Evolutionary conservation across 1,140 invertebrate genomes (phyloP), one percentile per base, ranked within the genome.

Genomic region (Alviniconcha marisindica): DNA sequence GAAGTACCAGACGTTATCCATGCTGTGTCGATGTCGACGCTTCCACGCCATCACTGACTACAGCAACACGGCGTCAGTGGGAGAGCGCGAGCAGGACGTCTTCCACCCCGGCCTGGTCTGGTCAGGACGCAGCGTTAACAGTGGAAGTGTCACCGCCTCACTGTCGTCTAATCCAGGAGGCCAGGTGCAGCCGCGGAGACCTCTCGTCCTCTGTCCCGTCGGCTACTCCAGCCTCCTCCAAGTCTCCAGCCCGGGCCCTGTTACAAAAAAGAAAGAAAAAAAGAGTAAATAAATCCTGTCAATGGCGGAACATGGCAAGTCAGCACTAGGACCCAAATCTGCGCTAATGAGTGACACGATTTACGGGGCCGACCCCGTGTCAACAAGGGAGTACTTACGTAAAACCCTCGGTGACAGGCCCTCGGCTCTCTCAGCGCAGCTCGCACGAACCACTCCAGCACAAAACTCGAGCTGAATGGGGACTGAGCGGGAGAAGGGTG

Each of bases 1-100:
- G 44, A 84, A 81, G 69, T 85, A 85, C 84, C 84, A 85, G 5
- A 85, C 83, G 63, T 77, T 84, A 24, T 84, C 83, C 79, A 77
- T 66, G 42, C n/a, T 44, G 36, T 56, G 71, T 33, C 71, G 71
- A 14, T 79, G 83, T n/a, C 73, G 78, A 28, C 83, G 48, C 56
- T 81, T 81, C 81, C 81, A 82, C 31, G 28, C 73, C 81, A 82
- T 82, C 44, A 48, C 44, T 48, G 44, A 10, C 5, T n/a, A n/a
- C n/a, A n/a, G n/a, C n/a, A n/a, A n/a, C n/a, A n/a, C n/a, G n/a
- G n/a, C n/a, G 48, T 7, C 48, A 12, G 48, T 12, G 21, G 21
- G 48, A 51, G 48, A 51, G 48, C 10, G 10, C 21, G 48, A 7
- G 48, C 7, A 51, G 21, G 48, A 51, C 48, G 10, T 21, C 21